phyloP scores from a whole-genome alignment of 2,888 invertebrate genomes.

The Stenodera caucasica region DNA sequence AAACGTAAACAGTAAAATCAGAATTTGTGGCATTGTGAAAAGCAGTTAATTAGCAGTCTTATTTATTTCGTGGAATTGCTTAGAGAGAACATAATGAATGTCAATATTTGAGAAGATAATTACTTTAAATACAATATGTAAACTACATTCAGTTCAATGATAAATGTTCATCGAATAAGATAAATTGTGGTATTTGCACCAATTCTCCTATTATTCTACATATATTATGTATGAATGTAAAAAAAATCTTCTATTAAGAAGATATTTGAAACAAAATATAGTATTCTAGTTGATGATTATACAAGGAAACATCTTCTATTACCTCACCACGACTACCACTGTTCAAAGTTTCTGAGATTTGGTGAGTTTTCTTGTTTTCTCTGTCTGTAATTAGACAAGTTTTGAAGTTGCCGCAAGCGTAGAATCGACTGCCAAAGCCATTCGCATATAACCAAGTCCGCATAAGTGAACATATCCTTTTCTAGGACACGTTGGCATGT shows the following conservation, averaged over 20 bases:
- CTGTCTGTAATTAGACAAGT: slow-evolving; percentile 48
- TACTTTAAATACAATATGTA: slow-evolving; percentile 15
- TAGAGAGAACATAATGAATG: slow-evolving; percentile 9
- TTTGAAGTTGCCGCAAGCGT: slow-evolving; percentile 43
- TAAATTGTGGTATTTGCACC: background rate
- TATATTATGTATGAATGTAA: background rate
- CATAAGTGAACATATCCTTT: slow-evolving; percentile 19
- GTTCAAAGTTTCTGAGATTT: slow-evolving; percentile 46
- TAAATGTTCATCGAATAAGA: background rate
- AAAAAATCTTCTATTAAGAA: background rate
- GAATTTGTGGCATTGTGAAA: slow-evolving; percentile 8
- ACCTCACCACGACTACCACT: slow-evolving; percentile 35
- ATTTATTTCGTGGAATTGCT: slow-evolving; percentile 3
- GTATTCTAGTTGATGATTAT: slow-evolving; percentile 32
- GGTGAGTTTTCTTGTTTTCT: slow-evolving; percentile 47
- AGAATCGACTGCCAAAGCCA: slow-evolving; percentile 42
- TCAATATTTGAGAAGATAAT: slow-evolving; percentile 26
- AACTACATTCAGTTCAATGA: slow-evolving; percentile 12
- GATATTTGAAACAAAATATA: background rate
- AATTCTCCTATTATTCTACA: background rate
- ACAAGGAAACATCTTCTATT: slow-evolving; percentile 38
- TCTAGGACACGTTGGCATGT: slow-evolving; percentile 20
- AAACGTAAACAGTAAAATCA: slow-evolving; percentile 6
- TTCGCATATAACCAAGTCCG: slow-evolving; percentile 22
- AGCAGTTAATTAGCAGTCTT: slow-evolving; percentile 11